These are phyloP conservation scores for Chelon auratus DNA, from an alignment of 2,797 vertebrate genomes.

Conservation along the genomic window DNA sequence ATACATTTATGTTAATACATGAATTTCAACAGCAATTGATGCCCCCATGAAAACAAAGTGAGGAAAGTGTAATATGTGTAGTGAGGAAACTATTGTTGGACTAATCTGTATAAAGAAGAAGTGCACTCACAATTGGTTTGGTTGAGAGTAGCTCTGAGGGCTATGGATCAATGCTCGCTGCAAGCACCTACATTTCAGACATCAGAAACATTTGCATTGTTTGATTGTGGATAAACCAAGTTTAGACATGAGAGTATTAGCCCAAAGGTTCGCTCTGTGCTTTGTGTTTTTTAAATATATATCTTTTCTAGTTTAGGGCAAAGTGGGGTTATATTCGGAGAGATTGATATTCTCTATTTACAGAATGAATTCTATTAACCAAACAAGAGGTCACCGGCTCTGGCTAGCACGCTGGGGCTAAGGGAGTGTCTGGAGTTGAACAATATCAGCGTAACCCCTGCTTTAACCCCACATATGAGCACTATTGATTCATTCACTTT, in stretches of 20 bases:
- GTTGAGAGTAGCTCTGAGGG: slow-evolving; percentile 66
- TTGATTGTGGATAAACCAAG: slow-evolving; percentile 74
- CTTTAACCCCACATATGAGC: slow-evolving; percentile 83
- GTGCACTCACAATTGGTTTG: slow-evolving; percentile 48
- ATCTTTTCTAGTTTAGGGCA: slow-evolving; percentile 57
- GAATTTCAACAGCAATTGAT: not conserved
- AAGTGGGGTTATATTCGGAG: slow-evolving; percentile 71
- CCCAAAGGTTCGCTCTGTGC: slow-evolving; percentile 62
- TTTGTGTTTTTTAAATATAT: slow-evolving; percentile 67
- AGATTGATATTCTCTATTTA: slow-evolving; percentile 78
- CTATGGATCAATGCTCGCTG: slow-evolving; percentile 72
- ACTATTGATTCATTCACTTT: slow-evolving; percentile 84
- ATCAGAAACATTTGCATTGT: slow-evolving; percentile 82
- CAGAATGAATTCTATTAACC: slow-evolving; percentile 82
- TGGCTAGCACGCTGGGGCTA: slow-evolving; percentile 73
- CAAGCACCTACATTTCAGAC: slow-evolving; percentile 73
- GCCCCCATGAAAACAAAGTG: slow-evolving; percentile 9
- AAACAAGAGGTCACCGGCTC: slow-evolving; percentile 73
- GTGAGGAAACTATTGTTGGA: slow-evolving; percentile 34
- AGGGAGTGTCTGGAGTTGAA: slow-evolving; percentile 80
- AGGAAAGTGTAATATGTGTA: slow-evolving; percentile 16
- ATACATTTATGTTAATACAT: not conserved
- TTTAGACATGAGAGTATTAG: slow-evolving; percentile 74
- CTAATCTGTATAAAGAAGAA: slow-evolving; percentile 49
- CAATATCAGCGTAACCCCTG: slow-evolving; percentile 78